phyloP scores from a whole-genome alignment of 2,113 vertebrate species.

The Nyctibius bracteatus region DNA sequence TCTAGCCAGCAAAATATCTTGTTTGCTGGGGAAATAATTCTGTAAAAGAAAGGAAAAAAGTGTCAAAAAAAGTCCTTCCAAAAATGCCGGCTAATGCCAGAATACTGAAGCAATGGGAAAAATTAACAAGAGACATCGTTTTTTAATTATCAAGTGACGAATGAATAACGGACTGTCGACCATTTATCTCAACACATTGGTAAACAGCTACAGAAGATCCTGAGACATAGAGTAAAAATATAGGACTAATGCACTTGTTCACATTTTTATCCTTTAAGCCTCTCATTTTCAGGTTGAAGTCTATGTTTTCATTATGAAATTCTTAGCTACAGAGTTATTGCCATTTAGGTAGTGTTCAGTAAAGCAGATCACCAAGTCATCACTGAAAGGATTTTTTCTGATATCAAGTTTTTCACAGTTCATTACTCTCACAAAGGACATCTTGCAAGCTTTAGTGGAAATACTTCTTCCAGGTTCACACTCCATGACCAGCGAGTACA shows the following conservation, averaged over 20 bases:
- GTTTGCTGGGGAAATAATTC: conserved; percentile 91
- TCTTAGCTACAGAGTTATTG: background rate
- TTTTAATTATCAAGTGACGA: background rate
- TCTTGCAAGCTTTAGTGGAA: background rate
- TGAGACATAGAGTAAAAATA: background rate
- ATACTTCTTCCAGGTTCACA: background rate
- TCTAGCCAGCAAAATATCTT: conserved; percentile 93
- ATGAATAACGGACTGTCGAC: background rate
- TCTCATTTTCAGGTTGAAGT: background rate
- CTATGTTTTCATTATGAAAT: background rate
- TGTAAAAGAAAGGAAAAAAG: conserved; percentile 53
- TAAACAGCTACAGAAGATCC: background rate
- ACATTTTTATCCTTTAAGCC: background rate
- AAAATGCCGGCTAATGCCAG: background rate
- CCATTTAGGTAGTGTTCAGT: background rate
- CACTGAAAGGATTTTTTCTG: background rate
- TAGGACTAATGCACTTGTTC: background rate
- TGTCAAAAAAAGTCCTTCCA: background rate
- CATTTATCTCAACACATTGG: background rate
- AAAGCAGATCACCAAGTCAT: background rate
- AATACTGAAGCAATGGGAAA: background rate
- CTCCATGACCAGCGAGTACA: background rate
- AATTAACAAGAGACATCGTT: background rate
- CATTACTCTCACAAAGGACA: background rate
- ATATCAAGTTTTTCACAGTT: background rate